Evolutionary conservation across 1,140 invertebrate genomes (phyloP), one percentile per base, ranked within the genome.

Genomic region (Episyrphus balteatus): DNA sequence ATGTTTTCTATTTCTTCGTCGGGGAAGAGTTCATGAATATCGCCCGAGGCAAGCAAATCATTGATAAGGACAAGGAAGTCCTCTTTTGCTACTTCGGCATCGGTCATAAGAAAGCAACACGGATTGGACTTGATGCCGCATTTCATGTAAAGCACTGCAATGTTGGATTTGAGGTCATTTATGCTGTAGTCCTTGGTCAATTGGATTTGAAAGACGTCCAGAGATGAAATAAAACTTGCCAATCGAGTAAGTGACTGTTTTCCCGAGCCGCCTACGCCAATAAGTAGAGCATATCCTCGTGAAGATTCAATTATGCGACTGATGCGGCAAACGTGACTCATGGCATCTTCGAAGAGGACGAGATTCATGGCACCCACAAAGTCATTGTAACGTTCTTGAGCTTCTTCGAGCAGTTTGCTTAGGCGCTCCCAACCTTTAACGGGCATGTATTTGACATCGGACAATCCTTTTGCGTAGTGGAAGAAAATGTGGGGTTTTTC

Each of bases 281-380:
- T 85, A 2, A 97, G 66, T 17, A 98, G 67, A 0, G 90, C 92
- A 65, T 96, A 94, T 18, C 92, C 92, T 53, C 91, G 73, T 1
- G 92, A 90, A 17, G 82, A 79, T 70, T 96, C 91, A 49, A 97
- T 70, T 50, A 98, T 95, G 48, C 93, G 78, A 70, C 90, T 95
- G 47, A 98, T 97, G 54, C 87, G 76, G 68, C 86, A 92, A 19
- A 95, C 81, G 62, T 95, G 91, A 50, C 80, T 76, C 82, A 96
- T 92, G 3, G 93, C 92, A 67, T 96, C 92, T 62, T 95, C 89
- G 64, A 98, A 98, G 3, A 98, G 75, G 8, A 98, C 92, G 8
- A 98, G 73, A 70, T 95, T 93, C 89, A 97, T 95, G 1, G 83
- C 84, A 5, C 88, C 82, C 30, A 95, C 79, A 52, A 83, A 67